Conservation (phyloP, 2,113 vertebrate species). For the Alaudala cheleensis region DNA sequence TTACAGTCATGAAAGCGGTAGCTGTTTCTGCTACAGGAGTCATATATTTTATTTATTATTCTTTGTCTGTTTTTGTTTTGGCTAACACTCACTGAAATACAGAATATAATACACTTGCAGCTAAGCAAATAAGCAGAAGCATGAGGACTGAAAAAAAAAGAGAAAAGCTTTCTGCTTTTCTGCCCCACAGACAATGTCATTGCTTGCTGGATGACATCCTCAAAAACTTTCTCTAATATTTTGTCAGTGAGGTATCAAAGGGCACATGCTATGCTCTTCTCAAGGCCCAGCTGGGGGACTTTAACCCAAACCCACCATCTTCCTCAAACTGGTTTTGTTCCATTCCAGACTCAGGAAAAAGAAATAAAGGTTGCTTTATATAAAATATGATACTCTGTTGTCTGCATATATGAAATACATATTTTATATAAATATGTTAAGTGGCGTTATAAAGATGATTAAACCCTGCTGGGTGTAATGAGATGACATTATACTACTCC, state of each 20-base stretch:
- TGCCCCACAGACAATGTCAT: neutral
- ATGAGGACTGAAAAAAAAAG: neutral
- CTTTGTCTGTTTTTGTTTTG: neutral
- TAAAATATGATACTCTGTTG: neutral
- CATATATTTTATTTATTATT: neutral
- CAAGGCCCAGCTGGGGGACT: neutral
- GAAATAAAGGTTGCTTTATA: neutral
- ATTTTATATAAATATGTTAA: neutral
- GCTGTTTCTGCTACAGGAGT: neutral
- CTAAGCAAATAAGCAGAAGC: neutral
- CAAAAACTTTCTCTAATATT: neutral
- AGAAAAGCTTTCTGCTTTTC: neutral
- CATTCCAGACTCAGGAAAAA: neutral
- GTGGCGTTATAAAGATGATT: no score
- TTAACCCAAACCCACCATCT: neutral
- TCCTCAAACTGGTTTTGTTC: neutral
- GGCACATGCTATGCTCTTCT: rapidly evolving
- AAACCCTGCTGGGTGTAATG: neutral
- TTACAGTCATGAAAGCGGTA: neutral
- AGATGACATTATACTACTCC: neutral
- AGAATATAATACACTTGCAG: neutral
- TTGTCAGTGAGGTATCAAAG: neutral
- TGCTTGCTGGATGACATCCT: neutral
- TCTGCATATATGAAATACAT: neutral
- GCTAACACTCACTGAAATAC: neutral